Evolutionary conservation across 2,113 vertebrate species (phyloP).

Genomic region (Cygnus atratus): DNA sequence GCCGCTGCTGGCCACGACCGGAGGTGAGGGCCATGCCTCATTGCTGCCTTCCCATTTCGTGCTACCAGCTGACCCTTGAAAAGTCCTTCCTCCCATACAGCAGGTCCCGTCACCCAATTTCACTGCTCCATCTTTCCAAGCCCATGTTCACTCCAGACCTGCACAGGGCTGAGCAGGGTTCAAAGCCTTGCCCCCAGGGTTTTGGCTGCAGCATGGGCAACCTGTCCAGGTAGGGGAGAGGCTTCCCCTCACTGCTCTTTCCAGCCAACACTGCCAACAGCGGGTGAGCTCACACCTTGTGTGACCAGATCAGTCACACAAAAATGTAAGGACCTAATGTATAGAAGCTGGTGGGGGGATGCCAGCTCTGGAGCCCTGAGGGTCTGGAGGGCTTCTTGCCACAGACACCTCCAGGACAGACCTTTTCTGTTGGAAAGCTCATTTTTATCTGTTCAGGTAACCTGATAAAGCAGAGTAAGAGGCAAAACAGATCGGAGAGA

Average conservation of each 20-base stretch:
- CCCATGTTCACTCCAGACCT: background rate
- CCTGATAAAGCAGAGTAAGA: background rate
- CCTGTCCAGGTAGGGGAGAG: background rate
- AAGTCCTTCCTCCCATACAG: background rate
- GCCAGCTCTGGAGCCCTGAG: background rate
- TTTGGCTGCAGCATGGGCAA: background rate
- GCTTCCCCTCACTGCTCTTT: background rate
- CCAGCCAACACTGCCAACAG: background rate
- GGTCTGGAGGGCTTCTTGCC: background rate
- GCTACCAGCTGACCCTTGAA: background rate
- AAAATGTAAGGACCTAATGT: background rate
- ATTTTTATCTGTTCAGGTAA: background rate
- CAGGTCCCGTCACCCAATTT: background rate
- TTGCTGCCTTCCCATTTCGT: background rate
- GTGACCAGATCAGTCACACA: background rate
- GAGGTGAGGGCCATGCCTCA: background rate
- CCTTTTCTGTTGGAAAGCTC: background rate
- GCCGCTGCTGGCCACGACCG: rapidly evolving
- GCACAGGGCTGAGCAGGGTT: background rate
- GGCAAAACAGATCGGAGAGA: background rate
- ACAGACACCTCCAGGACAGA: background rate
- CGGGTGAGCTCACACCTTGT: background rate
- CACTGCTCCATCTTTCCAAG: background rate
- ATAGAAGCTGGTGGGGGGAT: background rate
- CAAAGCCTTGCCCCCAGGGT: background rate